Conservation (phyloP, 2,797 vertebrate species). For the Sebastolobus alascanus region DNA sequence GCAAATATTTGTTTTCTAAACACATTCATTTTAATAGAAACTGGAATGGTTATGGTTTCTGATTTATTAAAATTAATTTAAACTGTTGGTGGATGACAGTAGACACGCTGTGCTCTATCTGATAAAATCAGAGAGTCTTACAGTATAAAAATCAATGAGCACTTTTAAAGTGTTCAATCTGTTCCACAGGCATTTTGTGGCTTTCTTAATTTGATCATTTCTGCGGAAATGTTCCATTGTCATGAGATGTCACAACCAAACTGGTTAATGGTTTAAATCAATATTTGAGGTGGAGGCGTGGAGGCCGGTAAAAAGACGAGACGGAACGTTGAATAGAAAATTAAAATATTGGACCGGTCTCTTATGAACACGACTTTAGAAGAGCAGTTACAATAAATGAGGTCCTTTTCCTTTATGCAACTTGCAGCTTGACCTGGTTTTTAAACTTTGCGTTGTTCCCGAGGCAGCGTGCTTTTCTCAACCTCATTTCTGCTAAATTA, state of each 20-base stretch:
- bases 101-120: background rate
- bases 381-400: slow-evolving; percentile 53
- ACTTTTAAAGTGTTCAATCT: background rate
- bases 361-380: slow-evolving; percentile 29
- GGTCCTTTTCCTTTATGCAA: slow-evolving; percentile 39
- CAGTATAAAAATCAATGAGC: background rate
- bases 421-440: slow-evolving; percentile 73
- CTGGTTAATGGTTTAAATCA: slow-evolving; percentile 40
- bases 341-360: slow-evolving; percentile 48
- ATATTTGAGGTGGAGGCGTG: slow-evolving; percentile 43
- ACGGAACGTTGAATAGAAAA: slow-evolving; percentile 44
- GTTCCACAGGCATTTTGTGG: background rate
- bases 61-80: no score
- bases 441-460: slow-evolving; percentile 68
- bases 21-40: background rate
- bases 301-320: slow-evolving; percentile 13
- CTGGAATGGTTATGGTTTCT: no score
- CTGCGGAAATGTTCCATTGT: slow-evolving; percentile 22
- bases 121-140: no score
- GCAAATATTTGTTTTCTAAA: background rate
- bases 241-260: slow-evolving; percentile 34
- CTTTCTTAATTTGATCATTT: slow-evolving; percentile 30
- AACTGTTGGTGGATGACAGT: background rate
- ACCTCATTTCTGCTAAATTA: slow-evolving; percentile 82
- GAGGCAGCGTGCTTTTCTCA: slow-evolving; percentile 74